phyloP scores from a whole-genome alignment of 2,113 vertebrate species.

The Aleadryas rufinucha region DNA sequence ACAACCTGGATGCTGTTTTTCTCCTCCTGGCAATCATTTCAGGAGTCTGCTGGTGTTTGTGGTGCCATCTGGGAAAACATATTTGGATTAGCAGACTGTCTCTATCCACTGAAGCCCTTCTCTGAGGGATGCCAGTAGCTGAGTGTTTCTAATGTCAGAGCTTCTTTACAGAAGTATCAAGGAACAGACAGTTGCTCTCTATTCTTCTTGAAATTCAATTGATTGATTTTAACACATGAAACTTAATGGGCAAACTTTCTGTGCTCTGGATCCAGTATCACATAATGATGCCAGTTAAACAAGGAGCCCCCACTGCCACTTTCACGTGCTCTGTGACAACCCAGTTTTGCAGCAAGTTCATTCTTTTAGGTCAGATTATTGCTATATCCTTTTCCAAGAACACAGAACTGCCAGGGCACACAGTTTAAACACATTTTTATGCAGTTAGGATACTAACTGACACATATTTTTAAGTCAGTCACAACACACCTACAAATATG shows the following conservation, averaged over 20 bases:
- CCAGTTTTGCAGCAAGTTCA: neutral
- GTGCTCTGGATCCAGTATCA: neutral
- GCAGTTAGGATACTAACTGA: neutral
- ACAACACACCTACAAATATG: neutral
- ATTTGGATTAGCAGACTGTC: neutral
- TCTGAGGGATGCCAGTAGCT: neutral
- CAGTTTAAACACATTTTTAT: neutral
- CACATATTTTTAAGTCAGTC: neutral
- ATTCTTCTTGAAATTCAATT: neutral
- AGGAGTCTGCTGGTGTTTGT: neutral
- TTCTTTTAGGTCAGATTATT: neutral
- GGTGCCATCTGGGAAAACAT: constrained; percentile 19
- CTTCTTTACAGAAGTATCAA: neutral
- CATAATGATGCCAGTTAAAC: neutral
- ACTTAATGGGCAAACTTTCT: neutral
- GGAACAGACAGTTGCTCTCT: neutral
- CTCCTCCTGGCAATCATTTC: neutral
- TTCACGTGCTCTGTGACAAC: neutral
- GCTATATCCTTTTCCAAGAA: neutral
- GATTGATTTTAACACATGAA: neutral
- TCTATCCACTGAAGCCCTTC: neutral
- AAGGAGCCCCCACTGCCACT: neutral
- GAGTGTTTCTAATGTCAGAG: neutral
- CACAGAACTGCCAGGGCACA: neutral
- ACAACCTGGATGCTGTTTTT: neutral